Base-by-base conservation (phyloP, 2,888 invertebrate genomes). In the Lycia hirtaria region DNA sequence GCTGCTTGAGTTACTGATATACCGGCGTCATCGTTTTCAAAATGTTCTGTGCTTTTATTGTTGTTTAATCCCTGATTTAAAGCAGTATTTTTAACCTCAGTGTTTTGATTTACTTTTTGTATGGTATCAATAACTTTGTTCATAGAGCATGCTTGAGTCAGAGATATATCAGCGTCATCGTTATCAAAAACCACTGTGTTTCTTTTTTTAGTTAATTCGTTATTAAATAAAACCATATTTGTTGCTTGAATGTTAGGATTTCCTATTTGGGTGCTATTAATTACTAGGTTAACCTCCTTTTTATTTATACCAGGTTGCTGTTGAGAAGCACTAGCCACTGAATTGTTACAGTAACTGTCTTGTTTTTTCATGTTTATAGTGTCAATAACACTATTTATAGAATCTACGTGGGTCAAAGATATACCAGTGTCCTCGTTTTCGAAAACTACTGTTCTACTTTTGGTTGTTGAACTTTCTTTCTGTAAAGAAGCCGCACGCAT, bases 1-100 rank as follows among this genome's bases (percentile, higher is more conserved):
- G 73, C 56, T 9, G 60, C 65, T 67, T 72, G 64, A 7, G 74
- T 74, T 12, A 74, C 56, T 14, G 77, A 78, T 10, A 76, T 61
- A 17, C 61, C 56, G 2, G 28, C 52, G 9, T 65, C 47, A 1
- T 65, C 53, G 5, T 53, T 44, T 19, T 54, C 53, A 1, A 62
- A 45, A 4, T 33, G 22, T 7, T 14, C 7, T 4, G 28, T 49
- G 20, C 6, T 37, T 17, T n/a, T 26, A 12, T 17, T 19, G n/a
- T 26, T 33, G 6, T 15, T 14, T n/a, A 4, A 3, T 3, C 24
- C 38, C n/a, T n/a, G n/a, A n/a, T n/a, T n/a, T n/a, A n/a, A n/a
- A n/a, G n/a, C n/a, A n/a, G n/a, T n/a, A n/a, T n/a, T n/a, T n/a
- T n/a, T n/a, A n/a, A n/a, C n/a, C n/a, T n/a, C n/a, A n/a, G n/a